Evolutionary conservation across 2,888 invertebrate species (phyloP).

Genomic region (Actias luna): DNA sequence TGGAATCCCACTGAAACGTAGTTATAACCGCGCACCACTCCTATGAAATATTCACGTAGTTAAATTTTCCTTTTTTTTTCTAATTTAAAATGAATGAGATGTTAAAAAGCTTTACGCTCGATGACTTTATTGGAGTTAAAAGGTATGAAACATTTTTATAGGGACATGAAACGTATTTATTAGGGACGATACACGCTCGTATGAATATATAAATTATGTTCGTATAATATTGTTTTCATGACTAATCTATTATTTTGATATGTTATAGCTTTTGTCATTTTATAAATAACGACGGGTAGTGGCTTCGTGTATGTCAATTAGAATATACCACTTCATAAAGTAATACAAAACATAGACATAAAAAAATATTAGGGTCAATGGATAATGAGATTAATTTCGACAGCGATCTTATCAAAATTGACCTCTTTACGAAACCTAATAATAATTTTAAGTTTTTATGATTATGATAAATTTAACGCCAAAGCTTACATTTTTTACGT

Average conservation of each 20-base stretch:
- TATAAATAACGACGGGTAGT: no score
- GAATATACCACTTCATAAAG: no score
- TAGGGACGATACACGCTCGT: slow-evolving; percentile 1
- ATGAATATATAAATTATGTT: not conserved
- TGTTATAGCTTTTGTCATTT: not conserved
- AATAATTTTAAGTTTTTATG: no score
- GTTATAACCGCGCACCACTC: not conserved
- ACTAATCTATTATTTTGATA: not conserved
- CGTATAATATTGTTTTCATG: not conserved
- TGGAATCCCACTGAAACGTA: not conserved
- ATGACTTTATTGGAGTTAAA: not conserved
- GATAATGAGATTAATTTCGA: no score
- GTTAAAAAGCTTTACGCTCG: not conserved
- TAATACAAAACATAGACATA: no score
- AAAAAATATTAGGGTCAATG: no score
- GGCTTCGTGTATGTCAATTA: no score
- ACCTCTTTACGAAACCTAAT: no score
- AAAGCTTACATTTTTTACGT: no score
- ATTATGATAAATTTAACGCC: no score
- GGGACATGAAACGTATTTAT: not conserved
- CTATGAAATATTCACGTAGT: not conserved
- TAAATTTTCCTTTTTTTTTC: not conserved
- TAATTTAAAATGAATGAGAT: not conserved
- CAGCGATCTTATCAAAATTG: no score
- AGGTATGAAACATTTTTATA: not conserved